Conservation (phyloP, 1,140 invertebrate genomes). For the Parasteatoda tepidariorum region DNA sequence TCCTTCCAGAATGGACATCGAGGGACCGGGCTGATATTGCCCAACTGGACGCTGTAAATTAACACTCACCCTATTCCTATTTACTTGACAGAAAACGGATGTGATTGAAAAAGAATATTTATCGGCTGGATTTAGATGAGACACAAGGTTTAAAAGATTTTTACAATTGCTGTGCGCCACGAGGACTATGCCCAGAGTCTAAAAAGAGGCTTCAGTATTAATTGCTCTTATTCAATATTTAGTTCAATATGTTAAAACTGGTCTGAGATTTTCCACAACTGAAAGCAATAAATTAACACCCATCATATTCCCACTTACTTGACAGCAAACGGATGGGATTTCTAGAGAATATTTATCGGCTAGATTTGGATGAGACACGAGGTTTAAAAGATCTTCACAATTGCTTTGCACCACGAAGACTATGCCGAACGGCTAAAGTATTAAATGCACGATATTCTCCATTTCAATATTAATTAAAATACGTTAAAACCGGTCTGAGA, state of each 20-base stretch:
- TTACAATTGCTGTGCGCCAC: no score
- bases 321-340: constrained; percentile 30
- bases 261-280: constrained; percentile 47
- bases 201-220: no score
- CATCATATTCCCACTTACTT: neutral
- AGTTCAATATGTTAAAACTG: no score
- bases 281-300: constrained; percentile 37
- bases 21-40: constrained; percentile 52
- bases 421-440: no score
- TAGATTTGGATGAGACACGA: neutral
- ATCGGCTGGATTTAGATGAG: neutral
- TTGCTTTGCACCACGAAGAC: no score
- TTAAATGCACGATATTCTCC: no score
- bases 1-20: constrained; percentile 44
- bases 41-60: constrained; percentile 41
- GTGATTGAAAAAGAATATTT: constrained; percentile 27
- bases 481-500: no score
- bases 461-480: no score
- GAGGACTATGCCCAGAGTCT: no score
- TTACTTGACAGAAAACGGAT: constrained; percentile 18
- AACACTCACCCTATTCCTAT: neutral
- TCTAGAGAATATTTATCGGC: constrained; percentile 23
- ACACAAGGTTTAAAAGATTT: neutral
- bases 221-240: no score
- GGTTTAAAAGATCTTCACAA: no score